Evolutionary conservation across 1,140 invertebrate genomes (phyloP).

Genomic region (Vanessa atalanta): DNA sequence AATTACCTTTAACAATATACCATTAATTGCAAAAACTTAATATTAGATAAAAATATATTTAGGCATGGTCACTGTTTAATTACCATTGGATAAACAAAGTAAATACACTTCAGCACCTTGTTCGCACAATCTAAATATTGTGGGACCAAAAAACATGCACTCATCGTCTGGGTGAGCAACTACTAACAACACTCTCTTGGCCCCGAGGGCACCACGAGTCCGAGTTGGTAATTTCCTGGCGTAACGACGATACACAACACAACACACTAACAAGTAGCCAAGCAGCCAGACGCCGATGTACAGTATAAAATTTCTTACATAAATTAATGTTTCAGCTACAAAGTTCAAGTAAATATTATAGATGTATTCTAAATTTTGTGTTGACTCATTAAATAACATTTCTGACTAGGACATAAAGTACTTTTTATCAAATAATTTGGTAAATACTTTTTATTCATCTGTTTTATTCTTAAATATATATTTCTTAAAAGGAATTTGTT

Average conservation of each 20-base stretch:
- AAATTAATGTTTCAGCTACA: conserved; percentile 62
- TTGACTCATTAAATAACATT: conserved; percentile 63
- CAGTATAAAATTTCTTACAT: conserved; percentile 69
- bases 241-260: conserved; percentile 72
- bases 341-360: conserved; percentile 68
- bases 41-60: not conserved
- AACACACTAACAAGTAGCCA: conserved; percentile 70
- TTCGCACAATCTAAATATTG: conserved; percentile 87
- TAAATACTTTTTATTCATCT: conserved; percentile 11
- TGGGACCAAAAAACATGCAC: conserved; percentile 98
- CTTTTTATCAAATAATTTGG: not conserved
- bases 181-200: conserved; percentile 87
- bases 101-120: conserved; percentile 86
- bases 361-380: conserved; percentile 57
- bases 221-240: conserved; percentile 65
- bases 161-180: conserved; percentile 98
- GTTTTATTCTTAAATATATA: conserved; percentile 14
- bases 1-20: conserved; percentile 83
- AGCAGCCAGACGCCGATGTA: conserved; percentile 71
- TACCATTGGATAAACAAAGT: conserved; percentile 93
- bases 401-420: conserved; percentile 62
- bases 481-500: not conserved
- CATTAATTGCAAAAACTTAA: not conserved
- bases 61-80: conserved; percentile 22
- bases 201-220: conserved; percentile 64